A percentile compares a stretch with the other conserved stretches of the same genome.
Conservation (phyloP, 2,888 invertebrate genomes). For the Plutella xylostella region DNA sequence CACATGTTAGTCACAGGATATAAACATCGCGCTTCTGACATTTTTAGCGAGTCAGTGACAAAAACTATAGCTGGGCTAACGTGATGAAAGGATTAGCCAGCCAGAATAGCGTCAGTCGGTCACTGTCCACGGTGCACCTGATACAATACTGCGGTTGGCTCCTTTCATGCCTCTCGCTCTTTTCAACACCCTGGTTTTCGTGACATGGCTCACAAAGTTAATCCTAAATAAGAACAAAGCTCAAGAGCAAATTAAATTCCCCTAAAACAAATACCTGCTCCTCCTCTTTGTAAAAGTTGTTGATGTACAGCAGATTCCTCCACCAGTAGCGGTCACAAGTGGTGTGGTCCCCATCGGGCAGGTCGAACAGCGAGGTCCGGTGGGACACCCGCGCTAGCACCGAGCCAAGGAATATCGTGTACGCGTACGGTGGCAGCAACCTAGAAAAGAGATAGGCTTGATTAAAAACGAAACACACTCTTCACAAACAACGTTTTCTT, state of each 20-base stretch:
- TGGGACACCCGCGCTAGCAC: slow-evolving; percentile 34
- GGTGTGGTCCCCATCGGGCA: slow-evolving; percentile 65
- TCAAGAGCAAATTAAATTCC: background rate
- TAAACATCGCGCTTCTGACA: too few species aligned
- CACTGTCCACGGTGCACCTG: too few species aligned
- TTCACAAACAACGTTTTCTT: background rate
- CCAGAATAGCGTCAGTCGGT: too few species aligned
- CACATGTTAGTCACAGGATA: background rate
- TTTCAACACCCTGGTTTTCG: too few species aligned
- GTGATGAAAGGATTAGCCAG: too few species aligned
- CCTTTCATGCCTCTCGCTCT: too few species aligned
- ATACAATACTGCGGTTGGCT: too few species aligned
- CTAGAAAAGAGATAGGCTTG: slow-evolving; percentile 43
- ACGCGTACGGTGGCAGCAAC: slow-evolving; percentile 72
- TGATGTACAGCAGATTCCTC: slow-evolving; percentile 73
- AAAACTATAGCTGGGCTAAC: too few species aligned
- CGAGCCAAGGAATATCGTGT: slow-evolving; percentile 63
- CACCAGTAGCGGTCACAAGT: slow-evolving; percentile 73
- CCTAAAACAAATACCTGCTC: slow-evolving; percentile 61
- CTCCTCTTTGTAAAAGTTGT: slow-evolving; percentile 67
- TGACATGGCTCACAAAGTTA: too few species aligned
- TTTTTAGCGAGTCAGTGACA: too few species aligned
- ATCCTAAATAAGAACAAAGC: too few species aligned
- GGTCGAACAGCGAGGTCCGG: slow-evolving; percentile 40
- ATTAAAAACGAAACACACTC: background rate